These are phyloP conservation scores for Salvelinus alpinus DNA, from an alignment of 2,113 vertebrate species.

Conservation along the genomic window DNA sequence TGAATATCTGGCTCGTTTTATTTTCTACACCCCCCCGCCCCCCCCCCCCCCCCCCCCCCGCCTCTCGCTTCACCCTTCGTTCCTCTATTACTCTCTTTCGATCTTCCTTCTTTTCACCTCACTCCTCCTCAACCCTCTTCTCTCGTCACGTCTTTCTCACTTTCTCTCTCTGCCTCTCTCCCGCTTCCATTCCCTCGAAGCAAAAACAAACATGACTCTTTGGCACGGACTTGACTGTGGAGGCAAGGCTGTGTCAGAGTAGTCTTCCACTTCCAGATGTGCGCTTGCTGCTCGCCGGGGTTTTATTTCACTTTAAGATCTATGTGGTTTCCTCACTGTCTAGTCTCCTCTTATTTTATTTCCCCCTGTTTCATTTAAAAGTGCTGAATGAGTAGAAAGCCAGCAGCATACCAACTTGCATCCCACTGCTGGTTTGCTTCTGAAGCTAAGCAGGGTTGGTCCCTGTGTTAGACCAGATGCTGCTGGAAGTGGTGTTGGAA, in stretches of 20 bases:
- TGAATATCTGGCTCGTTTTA: constrained; percentile 46
- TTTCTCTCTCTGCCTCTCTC: constrained; percentile 1
- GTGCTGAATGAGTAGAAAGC: background rate
- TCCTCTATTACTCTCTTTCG: background rate
- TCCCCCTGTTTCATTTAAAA: background rate
- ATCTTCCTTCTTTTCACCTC: no score
- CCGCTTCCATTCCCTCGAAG: background rate
- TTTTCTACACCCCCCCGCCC: constrained; percentile 21
- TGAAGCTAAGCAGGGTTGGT: no score
- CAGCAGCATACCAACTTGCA: no score
- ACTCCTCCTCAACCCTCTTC: no score
- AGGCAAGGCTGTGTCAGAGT: constrained; percentile 30
- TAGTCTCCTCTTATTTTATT: constrained; percentile 3
- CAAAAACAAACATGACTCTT: constrained; percentile 36
- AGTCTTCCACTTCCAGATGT: constrained; percentile 43
- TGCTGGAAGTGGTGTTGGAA: no score
- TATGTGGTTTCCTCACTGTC: constrained; percentile 11
- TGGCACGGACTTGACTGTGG: constrained; percentile 13
- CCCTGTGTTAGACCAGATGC: no score
- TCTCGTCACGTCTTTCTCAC: background rate
- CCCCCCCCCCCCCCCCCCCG: background rate
- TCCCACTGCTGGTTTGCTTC: no score
- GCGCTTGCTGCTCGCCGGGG: background rate
- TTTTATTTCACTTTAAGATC: constrained; percentile 32
- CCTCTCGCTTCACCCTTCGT: background rate